Evolutionary conservation across 2,113 vertebrate species (phyloP).

Genomic region (Sakesphorus luctuosus): DNA sequence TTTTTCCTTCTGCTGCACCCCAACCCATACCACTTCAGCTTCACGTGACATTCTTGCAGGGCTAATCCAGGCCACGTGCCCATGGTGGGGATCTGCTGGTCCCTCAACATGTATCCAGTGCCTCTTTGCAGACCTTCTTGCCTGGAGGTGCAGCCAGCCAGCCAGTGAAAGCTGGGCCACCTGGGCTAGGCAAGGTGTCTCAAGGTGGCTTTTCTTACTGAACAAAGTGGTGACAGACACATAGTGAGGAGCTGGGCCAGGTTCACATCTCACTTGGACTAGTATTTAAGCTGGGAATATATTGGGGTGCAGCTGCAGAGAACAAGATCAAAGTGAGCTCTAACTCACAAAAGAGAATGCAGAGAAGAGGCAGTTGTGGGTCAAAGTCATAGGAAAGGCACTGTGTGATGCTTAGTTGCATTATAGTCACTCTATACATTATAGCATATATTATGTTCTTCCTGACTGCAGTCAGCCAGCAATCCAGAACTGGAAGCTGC

Average conservation of each 20-base stretch:
- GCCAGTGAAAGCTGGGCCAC: neutral
- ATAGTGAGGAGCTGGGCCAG: neutral
- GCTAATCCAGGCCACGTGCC: neutral
- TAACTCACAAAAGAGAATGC: neutral
- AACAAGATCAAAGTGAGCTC: neutral
- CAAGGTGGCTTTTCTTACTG: fast-evolving
- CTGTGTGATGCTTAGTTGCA: neutral
- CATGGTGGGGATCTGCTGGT: fast-evolving
- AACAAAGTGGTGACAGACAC: neutral
- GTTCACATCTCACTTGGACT: neutral
- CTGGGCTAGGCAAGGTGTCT: neutral
- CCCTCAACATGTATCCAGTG: too few species aligned
- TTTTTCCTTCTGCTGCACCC: neutral
- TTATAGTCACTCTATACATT: neutral
- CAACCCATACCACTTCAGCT: neutral
- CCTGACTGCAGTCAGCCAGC: neutral
- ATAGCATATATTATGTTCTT: neutral
- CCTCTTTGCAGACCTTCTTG: neutral
- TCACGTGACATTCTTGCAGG: neutral
- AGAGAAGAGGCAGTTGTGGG: neutral
- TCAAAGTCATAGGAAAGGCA: slow-evolving; percentile 52
- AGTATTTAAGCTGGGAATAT: neutral
- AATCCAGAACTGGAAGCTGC: neutral
- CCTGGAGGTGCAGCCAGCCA: neutral
- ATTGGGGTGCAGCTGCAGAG: neutral